phyloP scores from a whole-genome alignment of 1,140 invertebrate genomes.

The Pseudomyrmex sp. region DNA sequence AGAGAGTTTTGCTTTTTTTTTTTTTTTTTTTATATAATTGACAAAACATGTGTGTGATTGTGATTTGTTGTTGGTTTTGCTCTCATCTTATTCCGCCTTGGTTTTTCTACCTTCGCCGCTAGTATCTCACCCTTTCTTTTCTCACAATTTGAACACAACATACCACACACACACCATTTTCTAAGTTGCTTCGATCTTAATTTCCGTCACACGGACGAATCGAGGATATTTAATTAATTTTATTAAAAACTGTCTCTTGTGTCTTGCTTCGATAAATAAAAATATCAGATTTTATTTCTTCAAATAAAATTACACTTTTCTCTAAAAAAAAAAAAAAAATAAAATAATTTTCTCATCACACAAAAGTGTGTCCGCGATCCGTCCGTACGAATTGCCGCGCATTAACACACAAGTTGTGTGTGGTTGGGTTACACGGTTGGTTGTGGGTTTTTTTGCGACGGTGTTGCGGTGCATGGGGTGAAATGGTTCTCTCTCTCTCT shows the following conservation, averaged over 20 bases:
- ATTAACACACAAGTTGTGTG: slow-evolving; percentile 68
- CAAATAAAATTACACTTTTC: too few relatives aligned
- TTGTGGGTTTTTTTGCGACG: slow-evolving; percentile 65
- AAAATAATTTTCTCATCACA: neutral
- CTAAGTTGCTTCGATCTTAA: slow-evolving; percentile 18
- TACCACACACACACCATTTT: slow-evolving; percentile 9
- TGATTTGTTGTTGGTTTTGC: neutral
- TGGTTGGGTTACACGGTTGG: slow-evolving; percentile 62
- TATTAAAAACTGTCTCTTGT: neutral
- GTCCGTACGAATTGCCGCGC: slow-evolving; percentile 50
- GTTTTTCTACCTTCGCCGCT: slow-evolving; percentile 24
- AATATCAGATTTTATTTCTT: neutral
- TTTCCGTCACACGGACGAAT: slow-evolving; percentile 49
- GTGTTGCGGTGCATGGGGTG: slow-evolving; percentile 73
- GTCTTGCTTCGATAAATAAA: neutral
- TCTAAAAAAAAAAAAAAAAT: neutral
- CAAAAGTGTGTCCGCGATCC: neutral
- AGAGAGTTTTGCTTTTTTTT: slow-evolving; percentile 17
- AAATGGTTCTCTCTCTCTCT: slow-evolving; percentile 36
- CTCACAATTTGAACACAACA: slow-evolving; percentile 32
- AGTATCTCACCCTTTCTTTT: neutral
- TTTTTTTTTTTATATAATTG: slow-evolving; percentile 20
- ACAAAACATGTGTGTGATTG: neutral
- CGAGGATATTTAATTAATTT: slow-evolving; percentile 25
- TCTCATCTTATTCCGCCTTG: slow-evolving; percentile 24